phyloP scores from a whole-genome alignment of 1,140 invertebrate genomes.

The Drosophila jambulina region DNA sequence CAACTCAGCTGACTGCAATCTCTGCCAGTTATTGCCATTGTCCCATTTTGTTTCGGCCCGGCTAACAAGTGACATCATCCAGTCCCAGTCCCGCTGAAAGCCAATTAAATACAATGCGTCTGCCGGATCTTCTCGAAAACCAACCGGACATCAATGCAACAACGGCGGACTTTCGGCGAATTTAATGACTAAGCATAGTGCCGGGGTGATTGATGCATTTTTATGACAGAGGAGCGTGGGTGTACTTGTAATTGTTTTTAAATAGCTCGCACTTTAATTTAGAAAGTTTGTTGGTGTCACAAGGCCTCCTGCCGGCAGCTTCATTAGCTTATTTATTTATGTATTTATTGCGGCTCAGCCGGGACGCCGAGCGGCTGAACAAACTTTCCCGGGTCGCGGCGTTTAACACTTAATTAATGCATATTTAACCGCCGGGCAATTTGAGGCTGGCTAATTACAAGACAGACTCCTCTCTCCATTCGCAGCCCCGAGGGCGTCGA shows the following conservation, averaged over 20 bases:
- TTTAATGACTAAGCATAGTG: slow-evolving; percentile 62
- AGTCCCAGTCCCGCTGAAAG: slow-evolving; percentile 19
- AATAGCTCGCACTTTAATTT: slow-evolving; percentile 37
- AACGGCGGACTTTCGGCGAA: slow-evolving; percentile 32
- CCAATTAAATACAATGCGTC: slow-evolving; percentile 70
- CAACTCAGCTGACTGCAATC: slow-evolving; percentile 32
- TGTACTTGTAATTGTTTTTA: slow-evolving; percentile 65
- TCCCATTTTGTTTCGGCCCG: slow-evolving; percentile 50
- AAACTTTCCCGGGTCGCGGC: slow-evolving; percentile 49
- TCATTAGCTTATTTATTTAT: slow-evolving; percentile 57
- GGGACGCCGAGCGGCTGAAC: slow-evolving; percentile 30
- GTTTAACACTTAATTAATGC: slow-evolving; percentile 79
- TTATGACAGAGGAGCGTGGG: slow-evolving; percentile 61
- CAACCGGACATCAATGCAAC: slow-evolving; percentile 16
- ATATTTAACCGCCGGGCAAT: slow-evolving; percentile 68
- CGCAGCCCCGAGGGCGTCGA: slow-evolving; percentile 44
- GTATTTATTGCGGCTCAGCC: slow-evolving; percentile 29
- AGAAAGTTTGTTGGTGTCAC: slow-evolving; percentile 36
- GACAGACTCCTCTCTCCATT: slow-evolving; percentile 28
- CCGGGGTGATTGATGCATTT: slow-evolving; percentile 64
- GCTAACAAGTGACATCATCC: slow-evolving; percentile 49
- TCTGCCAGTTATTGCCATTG: slow-evolving; percentile 41
- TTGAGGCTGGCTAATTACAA: slow-evolving; percentile 73
- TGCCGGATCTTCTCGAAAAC: slow-evolving; percentile 44
- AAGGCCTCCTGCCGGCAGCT: slow-evolving; percentile 19